These are phyloP conservation scores for Zoanthus sansibaricus DNA, from an alignment of 92 coral and sea anemone species.

Conservation along the genomic window DNA sequence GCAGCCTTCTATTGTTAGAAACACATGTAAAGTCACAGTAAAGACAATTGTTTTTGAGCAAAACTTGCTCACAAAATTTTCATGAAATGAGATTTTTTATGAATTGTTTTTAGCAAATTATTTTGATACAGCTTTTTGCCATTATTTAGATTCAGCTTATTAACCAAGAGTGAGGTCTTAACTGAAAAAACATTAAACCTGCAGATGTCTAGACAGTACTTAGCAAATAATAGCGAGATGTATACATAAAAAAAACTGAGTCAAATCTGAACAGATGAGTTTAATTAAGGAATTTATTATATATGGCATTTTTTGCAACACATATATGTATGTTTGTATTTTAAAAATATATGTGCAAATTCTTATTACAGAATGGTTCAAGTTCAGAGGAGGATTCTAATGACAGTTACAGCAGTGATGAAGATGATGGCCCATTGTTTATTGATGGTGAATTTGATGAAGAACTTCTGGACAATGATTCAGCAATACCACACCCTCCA, in stretches of 20 bases:
- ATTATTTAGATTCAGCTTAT: neutral
- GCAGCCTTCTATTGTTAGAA: neutral
- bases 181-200: neutral
- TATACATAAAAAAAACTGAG: neutral
- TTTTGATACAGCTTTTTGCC: neutral
- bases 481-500: neutral
- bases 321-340: neutral
- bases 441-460: conserved; percentile 17
- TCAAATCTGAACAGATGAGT: neutral
- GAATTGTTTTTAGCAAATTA: neutral
- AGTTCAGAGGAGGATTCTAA: conserved; percentile 4
- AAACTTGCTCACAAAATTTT: neutral
- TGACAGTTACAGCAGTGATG: neutral
- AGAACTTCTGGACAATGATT: neutral
- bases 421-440: conserved; percentile 19
- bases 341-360: neutral
- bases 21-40: neutral
- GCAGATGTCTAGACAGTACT: conserved; percentile 18
- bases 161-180: neutral
- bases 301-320: neutral
- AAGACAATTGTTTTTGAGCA: neutral
- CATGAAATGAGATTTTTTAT: no score
- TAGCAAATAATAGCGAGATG: conserved; percentile 15
- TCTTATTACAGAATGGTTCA: neutral
- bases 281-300: neutral